Evolutionary conservation across 2,888 invertebrate species (phyloP).

Genomic region (Agrilus cyanescens): DNA sequence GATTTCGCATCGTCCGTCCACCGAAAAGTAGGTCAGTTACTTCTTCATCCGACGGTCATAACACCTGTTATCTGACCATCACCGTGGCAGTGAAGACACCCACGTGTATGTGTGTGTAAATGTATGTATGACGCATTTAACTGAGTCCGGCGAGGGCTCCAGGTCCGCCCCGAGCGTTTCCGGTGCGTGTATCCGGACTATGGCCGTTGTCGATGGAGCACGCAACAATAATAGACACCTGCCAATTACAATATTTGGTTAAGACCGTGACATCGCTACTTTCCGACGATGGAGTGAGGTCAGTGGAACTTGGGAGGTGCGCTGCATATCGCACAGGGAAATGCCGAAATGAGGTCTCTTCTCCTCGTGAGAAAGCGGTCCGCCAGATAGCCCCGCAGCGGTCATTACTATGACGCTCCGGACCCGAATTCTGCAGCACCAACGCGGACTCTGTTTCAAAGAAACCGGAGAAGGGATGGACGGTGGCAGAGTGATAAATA

Average conservation of each 20-base stretch:
- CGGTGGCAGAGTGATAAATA: conserved; percentile 29
- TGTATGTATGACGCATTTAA: no score
- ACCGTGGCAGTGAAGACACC: no score
- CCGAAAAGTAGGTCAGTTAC: no score
- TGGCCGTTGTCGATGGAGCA: conserved; percentile 6
- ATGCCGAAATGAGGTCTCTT: conserved; percentile 31
- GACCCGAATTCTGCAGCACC: conserved; percentile 35
- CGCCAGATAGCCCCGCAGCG: conserved; percentile 35
- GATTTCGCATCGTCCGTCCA: no score
- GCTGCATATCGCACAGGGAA: conserved; percentile 13
- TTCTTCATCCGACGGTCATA: no score
- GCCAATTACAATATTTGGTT: no score
- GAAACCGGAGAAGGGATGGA: conserved; percentile 28
- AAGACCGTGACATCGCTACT: no score
- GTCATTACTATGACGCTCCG: conserved; percentile 32
- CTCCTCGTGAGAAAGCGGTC: conserved; percentile 38
- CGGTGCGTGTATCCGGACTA: conserved; percentile 8
- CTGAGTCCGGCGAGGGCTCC: background rate
- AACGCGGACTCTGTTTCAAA: conserved; percentile 11
- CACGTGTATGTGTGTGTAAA: no score
- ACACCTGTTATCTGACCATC: no score
- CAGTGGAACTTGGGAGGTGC: conserved; percentile 7
- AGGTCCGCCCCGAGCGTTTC: conserved; percentile 12
- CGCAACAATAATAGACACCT: conserved; percentile 3
- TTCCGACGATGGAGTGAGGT: no score